Base-by-base conservation (phyloP, 2,113 vertebrate species). In the Podarcis raffonei region DNA sequence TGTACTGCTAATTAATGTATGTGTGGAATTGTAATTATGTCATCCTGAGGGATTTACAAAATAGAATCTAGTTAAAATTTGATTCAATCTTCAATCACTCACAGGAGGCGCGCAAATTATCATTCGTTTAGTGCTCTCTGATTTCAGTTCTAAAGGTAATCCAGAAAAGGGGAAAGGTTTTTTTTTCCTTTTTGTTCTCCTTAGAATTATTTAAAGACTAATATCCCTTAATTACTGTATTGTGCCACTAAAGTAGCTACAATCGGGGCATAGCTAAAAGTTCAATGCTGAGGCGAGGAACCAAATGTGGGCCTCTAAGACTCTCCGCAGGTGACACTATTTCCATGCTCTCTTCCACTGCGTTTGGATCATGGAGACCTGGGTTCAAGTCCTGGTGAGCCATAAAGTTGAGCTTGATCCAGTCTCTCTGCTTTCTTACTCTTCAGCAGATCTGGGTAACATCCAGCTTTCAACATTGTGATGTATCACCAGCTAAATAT, bases 11-110 rank as follows among this genome's bases (percentile, higher is more conserved):
- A 98, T 97, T 97, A 97, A 96, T 95, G 92, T 97, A 96, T 96
- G 96, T 95, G 94, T 97, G 97, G 97, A 97, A 97, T 96, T 93
- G 93, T 97, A 98, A 98, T 98, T 97, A 97, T 97, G 94, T 94
- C 96, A 97, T 97, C 96, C 96, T 94, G 90, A 93, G 97, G 96
- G 96, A 97, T 94, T 96, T 96, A 94, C 95, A 96, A 96, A 88
- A 96, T 97, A 96, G 90, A 95, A 93, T 96, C 96, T 96, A 95
- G 96, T 97, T 97, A 97, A 97, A 97, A 95, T 95, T 94, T 96
- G 95, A 96, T 96, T 97, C 96, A 97, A 93, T 97, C 95, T 96
- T 96, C 94, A 94, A 82, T 96, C 93, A 95, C 96, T 96, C 95
- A 94, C 94, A 95, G 94, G 95, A 96, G 90, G 94, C 92, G 94